These are phyloP conservation scores for Aviceda subcristata DNA, from an alignment of 2,113 vertebrate genomes.

Conservation along the genomic window DNA sequence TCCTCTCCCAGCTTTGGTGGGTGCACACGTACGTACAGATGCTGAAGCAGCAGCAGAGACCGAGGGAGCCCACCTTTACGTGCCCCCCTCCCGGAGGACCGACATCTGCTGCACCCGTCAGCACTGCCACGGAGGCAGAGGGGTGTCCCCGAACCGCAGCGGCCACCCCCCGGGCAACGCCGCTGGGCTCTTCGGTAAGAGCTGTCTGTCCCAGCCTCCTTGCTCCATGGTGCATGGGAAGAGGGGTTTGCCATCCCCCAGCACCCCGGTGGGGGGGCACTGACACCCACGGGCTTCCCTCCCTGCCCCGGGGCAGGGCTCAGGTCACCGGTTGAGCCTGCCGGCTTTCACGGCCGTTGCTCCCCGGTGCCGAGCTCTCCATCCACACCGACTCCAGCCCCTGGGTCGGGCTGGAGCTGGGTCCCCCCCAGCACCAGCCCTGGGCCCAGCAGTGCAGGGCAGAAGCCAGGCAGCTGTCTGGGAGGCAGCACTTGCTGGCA, in stretches of 20 bases:
- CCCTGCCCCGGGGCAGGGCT: neutral
- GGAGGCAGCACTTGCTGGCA: neutral
- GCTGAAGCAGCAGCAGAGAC: neutral
- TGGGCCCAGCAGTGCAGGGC: neutral
- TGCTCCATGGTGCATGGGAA: neutral
- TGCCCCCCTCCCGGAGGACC: accelerated
- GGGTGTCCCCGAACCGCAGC: neutral
- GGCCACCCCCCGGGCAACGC: accelerated
- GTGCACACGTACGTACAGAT: accelerated
- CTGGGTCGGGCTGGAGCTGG: neutral
- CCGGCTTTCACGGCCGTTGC: neutral
- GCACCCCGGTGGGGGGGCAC: neutral
- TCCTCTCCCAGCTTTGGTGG: neutral
- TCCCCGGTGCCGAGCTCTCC: neutral
- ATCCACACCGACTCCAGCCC: neutral
- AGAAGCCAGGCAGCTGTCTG: neutral
- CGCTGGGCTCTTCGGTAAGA: neutral
- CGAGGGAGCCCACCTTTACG: accelerated
- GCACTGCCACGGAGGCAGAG: neutral
- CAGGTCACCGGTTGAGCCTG: neutral
- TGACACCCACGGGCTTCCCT: neutral
- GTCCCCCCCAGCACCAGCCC: neutral
- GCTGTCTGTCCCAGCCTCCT: neutral
- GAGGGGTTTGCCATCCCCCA: neutral
- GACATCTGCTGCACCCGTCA: neutral